Evolutionary conservation across 2,113 vertebrate genomes (phyloP).

Genomic region (Edolisoma coerulescens): DNA sequence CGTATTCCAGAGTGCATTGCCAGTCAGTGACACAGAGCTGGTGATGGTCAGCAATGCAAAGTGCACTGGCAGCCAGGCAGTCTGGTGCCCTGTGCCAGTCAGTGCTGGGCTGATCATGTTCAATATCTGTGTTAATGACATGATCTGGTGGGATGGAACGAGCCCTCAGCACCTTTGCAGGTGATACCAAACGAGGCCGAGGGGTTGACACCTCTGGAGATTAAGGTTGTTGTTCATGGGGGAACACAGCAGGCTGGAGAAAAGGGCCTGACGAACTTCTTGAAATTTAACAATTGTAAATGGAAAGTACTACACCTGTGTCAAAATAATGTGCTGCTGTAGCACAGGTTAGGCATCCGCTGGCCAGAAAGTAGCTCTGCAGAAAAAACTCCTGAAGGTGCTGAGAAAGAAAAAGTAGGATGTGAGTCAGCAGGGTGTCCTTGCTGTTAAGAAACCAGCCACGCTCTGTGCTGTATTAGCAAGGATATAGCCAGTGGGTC

Average conservation of each 20-base stretch:
- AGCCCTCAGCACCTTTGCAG: neutral
- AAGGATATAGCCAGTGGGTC: neutral
- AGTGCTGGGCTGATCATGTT: fast-evolving
- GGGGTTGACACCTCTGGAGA: neutral
- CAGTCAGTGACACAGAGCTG: neutral
- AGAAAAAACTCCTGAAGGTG: neutral
- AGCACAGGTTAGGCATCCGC: neutral
- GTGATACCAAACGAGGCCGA: neutral
- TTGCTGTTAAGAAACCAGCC: neutral
- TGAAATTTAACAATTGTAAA: neutral
- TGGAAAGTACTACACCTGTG: neutral
- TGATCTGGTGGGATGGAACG: fast-evolving
- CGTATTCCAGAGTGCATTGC: neutral
- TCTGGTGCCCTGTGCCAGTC: neutral
- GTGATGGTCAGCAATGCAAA: neutral
- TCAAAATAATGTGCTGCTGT: neutral
- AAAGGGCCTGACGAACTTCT: neutral
- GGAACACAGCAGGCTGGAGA: neutral
- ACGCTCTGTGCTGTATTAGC: neutral
- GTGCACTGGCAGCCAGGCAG: neutral
- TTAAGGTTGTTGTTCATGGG: neutral
- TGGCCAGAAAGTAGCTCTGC: neutral
- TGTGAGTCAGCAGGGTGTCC: neutral
- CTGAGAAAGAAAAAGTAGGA: neutral
- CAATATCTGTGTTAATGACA: neutral